Evolutionary conservation across 2,888 invertebrate species (phyloP).

Genomic region (Nemapogon koenigi): DNA sequence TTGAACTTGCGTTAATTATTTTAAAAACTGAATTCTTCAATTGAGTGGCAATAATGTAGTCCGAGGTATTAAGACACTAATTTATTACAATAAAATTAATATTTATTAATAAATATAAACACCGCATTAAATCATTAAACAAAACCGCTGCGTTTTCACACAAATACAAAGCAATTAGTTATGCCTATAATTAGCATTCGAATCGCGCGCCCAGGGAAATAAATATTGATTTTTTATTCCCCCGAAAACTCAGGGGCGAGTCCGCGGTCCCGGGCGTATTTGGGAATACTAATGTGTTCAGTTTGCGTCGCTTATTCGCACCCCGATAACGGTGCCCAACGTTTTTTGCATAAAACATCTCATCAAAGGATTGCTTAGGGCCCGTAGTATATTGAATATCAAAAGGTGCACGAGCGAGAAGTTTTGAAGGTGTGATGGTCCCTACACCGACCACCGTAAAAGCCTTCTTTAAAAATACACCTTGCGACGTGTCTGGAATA

Average conservation of each 20-base stretch:
- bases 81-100: too few relatives aligned
- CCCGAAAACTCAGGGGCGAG: slow-evolving; percentile 45
- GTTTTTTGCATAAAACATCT: slow-evolving; percentile 67
- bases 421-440: slow-evolving; percentile 45
- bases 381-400: slow-evolving; percentile 62
- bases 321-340: slow-evolving; percentile 54
- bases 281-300: slow-evolving; percentile 62
- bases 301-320: slow-evolving; percentile 59
- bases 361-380: slow-evolving; percentile 62
- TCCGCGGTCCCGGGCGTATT: slow-evolving; percentile 36
- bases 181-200: slow-evolving; percentile 55
- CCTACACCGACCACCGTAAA: slow-evolving; percentile 51
- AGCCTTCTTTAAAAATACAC: slow-evolving; percentile 61
- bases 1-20: too few relatives aligned
- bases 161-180: slow-evolving; percentile 56
- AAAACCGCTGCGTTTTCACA: slow-evolving; percentile 36
- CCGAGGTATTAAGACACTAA: too few relatives aligned
- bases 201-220: slow-evolving; percentile 50
- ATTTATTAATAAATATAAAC: too few relatives aligned
- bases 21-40: too few relatives aligned
- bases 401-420: slow-evolving; percentile 56
- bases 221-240: slow-evolving; percentile 65
- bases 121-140: slow-evolving; percentile 27
- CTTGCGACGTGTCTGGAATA: slow-evolving; percentile 57
- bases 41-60: too few relatives aligned